Conservation (phyloP, 2,797 vertebrate genomes). For the Argyrosomus regius region DNA sequence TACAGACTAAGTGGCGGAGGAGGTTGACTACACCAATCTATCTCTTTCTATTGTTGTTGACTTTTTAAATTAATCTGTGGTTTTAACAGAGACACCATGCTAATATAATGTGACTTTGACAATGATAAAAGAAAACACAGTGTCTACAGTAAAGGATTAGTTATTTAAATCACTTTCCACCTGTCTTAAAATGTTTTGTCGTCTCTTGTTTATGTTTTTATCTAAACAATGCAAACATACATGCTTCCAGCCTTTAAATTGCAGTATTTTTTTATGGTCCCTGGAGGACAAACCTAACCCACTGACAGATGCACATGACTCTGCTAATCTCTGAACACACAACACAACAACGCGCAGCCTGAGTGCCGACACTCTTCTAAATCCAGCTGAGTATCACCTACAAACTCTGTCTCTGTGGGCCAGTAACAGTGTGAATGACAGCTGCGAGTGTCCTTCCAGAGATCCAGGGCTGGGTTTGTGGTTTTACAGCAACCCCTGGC, state of each 20-base stretch:
- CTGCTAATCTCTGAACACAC: constrained; percentile 28
- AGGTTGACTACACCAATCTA: background rate
- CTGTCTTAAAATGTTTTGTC: background rate
- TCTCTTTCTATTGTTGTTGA: background rate
- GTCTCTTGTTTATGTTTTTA: background rate
- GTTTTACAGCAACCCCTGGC: constrained; percentile 7
- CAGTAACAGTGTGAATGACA: constrained; percentile 54
- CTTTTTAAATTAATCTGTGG: background rate
- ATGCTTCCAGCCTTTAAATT: background rate
- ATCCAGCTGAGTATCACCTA: background rate
- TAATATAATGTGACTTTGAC: background rate
- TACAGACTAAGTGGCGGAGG: too few relatives aligned
- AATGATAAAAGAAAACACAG: background rate
- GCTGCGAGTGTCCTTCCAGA: constrained; percentile 49
- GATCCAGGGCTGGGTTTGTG: constrained; percentile 12
- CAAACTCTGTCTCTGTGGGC: constrained; percentile 7
- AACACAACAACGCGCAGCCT: constrained; percentile 18
- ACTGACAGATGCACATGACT: constrained; percentile 42
- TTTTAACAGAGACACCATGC: background rate
- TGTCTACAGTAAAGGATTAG: background rate
- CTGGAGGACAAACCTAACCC: constrained; percentile 9
- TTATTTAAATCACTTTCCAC: background rate
- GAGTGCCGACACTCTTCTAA: background rate
- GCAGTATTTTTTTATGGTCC: background rate
- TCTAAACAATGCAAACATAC: background rate